Conservation (phyloP, 2,113 vertebrate genomes). For the Daboia siamensis region DNA sequence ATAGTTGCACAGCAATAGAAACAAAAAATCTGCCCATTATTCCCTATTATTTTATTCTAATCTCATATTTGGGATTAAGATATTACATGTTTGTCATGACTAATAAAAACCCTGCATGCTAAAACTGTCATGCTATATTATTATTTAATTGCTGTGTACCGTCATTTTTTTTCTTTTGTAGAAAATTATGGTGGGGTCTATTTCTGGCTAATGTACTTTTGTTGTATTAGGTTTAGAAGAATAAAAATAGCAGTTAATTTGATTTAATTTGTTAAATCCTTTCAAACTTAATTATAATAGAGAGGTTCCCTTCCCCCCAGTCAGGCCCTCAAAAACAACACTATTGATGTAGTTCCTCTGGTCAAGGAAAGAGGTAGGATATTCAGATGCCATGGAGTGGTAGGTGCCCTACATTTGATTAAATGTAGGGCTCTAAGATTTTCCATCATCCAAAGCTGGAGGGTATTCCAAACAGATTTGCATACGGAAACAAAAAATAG, state of each 20-base stretch:
- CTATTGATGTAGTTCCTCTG: conserved; percentile 2
- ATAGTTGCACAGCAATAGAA: not conserved
- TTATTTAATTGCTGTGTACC: not conserved
- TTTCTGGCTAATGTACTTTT: not conserved
- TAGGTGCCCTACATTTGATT: not conserved
- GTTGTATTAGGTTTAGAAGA: not conserved
- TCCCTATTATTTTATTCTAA: not conserved
- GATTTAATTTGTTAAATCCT: conserved; percentile 32
- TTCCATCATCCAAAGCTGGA: not conserved
- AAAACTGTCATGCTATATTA: not conserved
- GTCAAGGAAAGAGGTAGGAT: not conserved
- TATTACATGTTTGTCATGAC: not conserved
- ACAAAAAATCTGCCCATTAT: not conserved
- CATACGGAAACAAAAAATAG: not conserved
- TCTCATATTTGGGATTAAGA: not conserved
- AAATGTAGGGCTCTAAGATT: conserved; percentile 9
- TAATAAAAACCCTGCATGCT: not conserved
- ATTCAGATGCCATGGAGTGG: conserved; percentile 20
- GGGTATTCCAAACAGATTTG: not conserved
- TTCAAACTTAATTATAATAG: conserved; percentile 33
- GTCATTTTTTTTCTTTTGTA: not conserved
- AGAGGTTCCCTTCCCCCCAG: conserved; percentile 14
- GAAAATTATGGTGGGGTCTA: not conserved
- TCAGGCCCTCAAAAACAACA: conserved; percentile 22
- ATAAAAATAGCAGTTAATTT: conserved; percentile 8